Evolutionary conservation across 2,113 vertebrate species (phyloP), one percentile per base, ranked within the genome.

Genomic region (Prochilodus magdalenae): DNA sequence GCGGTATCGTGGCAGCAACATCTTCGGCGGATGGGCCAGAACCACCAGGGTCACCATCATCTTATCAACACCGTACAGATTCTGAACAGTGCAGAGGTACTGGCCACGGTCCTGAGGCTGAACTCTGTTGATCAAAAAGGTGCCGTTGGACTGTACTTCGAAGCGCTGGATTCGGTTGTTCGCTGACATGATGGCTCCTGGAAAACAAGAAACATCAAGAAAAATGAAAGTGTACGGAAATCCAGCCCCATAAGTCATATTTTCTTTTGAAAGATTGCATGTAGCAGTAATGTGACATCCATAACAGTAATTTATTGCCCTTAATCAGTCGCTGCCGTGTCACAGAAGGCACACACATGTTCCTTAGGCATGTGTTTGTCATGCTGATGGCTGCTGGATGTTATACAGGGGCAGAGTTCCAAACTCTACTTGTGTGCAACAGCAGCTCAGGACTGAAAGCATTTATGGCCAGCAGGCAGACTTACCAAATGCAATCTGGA

Each of bases 31-130:
- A 22, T 95, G 94, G 0, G 93, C 92, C 73, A 93, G 83, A 5
- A 98, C 95, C 0, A 94, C 86, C 29, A 99, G 91, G 1, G 90
- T 86, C 51, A 95, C 85, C 15, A 91, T 84, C 89, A 92, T 88
- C 89, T 93, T 94, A 89, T 97, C 97, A 0, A 87, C 24, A 0
- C 97, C 98, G n/a, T 97, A 90, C 13, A 88, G 86, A 84, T 94
- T 98, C 62, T 93, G 93, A 69, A 95, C 97, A 0, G 91, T 95
- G 90, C 98, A 99, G 77, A 96, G 80, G 88, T 98, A 99, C 70
- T 95, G 96, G 14, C 97, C 97, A 0, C 87, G 94, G 91, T 99
- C 98, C 85, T 97, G 96, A 26, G 94, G 88, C 26, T 97, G 96
- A 30, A 91, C 93, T 20, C 91, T 93, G 20, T 87, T 94, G 84